Evolutionary conservation across 2,113 vertebrate species (phyloP), one percentile per base, ranked within the genome.

Genomic region (Shinisaurus crocodilurus): DNA sequence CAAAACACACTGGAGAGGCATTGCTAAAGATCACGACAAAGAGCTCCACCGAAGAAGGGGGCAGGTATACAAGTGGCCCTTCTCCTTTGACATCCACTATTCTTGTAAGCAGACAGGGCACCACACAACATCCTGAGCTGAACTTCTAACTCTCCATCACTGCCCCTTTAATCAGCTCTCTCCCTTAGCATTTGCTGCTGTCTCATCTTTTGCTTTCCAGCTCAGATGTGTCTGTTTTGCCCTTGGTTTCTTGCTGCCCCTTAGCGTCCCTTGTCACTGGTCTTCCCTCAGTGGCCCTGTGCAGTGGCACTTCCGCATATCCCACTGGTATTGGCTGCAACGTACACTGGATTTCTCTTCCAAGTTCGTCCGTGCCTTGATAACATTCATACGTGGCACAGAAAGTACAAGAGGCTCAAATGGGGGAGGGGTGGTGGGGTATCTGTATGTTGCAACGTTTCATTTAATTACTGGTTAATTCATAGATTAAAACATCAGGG

Each of bases 401-500:
- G 27, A 57, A 57, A 82, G 29, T 13, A 50, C 13, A 82, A 23
- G 50, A 37, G 34, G 27, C 45, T 50, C 48, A 50, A 32, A 4
- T 29, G 57, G 60, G 60, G 60, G 60, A 54, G 45, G 3, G 29
- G 29, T 4, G 37, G 75, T 60, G 45, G 15, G 32, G 32, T 5
- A 23, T 7, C 6, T 76, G 50, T 45, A 5, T 32, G 27, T 76
- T 76, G 37, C 18, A 67, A 48, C 32, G 7, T 72, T 60, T 32
- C 37, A 9, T 5, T 25, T 48, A 89, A n/a, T 84, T 90, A 37
- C 25, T 82, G 8, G 37, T 85, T 92, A 80, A 32, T 67, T 27
- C 79, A 37, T 88, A 86, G 93, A 91, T 86, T 13, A 89, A 91
- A 96, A 82, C 82, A 85, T 86, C 76, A 94, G 34, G 60, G 70